These are phyloP conservation scores for Platycnemis pennipes DNA, from an alignment of 2,888 invertebrate species.

Conservation along the genomic window DNA sequence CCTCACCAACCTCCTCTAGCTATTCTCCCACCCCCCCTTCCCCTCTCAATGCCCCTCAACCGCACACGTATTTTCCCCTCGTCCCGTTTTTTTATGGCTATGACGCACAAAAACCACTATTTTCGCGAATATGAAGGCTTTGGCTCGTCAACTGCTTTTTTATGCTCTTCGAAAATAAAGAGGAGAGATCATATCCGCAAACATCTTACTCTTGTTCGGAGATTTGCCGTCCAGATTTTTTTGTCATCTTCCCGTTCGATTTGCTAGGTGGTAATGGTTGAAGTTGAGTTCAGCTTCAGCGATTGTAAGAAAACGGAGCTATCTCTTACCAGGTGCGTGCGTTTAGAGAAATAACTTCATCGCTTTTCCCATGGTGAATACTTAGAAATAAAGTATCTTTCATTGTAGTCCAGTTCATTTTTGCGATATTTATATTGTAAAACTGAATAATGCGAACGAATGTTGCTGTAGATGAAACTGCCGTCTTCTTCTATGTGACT, in stretches of 20 bases:
- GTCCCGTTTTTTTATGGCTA: background rate
- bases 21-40: background rate
- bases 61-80: background rate
- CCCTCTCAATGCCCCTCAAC: background rate
- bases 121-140: background rate
- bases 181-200: background rate
- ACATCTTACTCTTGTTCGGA: background rate
- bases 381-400: no score
- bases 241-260: background rate
- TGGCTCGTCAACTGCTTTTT: background rate
- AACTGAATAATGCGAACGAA: no score
- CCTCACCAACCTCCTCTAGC: background rate
- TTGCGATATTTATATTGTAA: no score
- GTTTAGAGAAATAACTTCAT: no score
- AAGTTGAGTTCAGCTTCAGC: background rate
- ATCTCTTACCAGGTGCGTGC: background rate
- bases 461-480: no score
- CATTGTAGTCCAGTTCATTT: no score
- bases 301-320: background rate
- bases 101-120: background rate
- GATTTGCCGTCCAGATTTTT: background rate
- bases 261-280: background rate
- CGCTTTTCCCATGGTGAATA: background rate
- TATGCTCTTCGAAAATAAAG: background rate
- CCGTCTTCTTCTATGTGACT: no score